Evolutionary conservation across 2,113 vertebrate species (phyloP).

Genomic region (Zapus hudsonius): DNA sequence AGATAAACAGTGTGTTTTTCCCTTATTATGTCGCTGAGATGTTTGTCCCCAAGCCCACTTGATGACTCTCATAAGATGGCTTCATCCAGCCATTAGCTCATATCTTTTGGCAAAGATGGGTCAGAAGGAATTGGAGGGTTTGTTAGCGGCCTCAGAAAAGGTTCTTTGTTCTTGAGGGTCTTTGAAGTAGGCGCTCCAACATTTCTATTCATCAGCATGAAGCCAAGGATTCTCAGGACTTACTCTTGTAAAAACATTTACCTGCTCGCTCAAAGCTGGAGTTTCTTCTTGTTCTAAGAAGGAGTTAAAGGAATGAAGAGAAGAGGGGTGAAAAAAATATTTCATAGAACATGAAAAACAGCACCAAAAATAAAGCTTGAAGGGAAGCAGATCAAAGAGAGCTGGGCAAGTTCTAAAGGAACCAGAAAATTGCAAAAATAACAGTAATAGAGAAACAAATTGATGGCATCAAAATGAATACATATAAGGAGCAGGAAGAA

Average conservation of each 20-base stretch:
- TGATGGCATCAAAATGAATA: slow-evolving; percentile 83
- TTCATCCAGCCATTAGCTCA: slow-evolving; percentile 84
- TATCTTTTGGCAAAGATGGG: slow-evolving; percentile 85
- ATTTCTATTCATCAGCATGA: slow-evolving; percentile 80
- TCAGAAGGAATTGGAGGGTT: slow-evolving; percentile 82
- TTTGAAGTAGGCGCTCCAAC: slow-evolving; percentile 84
- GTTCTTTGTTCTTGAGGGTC: slow-evolving; percentile 85
- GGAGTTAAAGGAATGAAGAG: slow-evolving; percentile 74
- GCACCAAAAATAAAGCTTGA: slow-evolving; percentile 80
- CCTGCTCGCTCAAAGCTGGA: slow-evolving; percentile 79
- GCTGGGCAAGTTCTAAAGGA: slow-evolving; percentile 76
- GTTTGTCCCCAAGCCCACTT: slow-evolving; percentile 86
- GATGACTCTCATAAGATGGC: slow-evolving; percentile 81
- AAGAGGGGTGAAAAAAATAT: slow-evolving; percentile 59
- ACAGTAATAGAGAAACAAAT: slow-evolving; percentile 82
- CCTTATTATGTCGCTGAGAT: slow-evolving; percentile 86
- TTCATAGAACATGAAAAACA: slow-evolving; percentile 81
- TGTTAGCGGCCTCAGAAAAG: slow-evolving; percentile 83
- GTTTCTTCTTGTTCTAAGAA: slow-evolving; percentile 75
- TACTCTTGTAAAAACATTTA: slow-evolving; percentile 81
- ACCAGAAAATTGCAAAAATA: slow-evolving; percentile 86
- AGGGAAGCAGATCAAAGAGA: slow-evolving; percentile 84
- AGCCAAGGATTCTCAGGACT: slow-evolving; percentile 78
- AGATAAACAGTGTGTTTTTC: slow-evolving; percentile 88
- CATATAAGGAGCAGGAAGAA: slow-evolving; percentile 76